Evolutionary conservation across 2,113 vertebrate genomes (phyloP), one percentile per base, ranked within the genome.

Genomic region (Strix uralensis): DNA sequence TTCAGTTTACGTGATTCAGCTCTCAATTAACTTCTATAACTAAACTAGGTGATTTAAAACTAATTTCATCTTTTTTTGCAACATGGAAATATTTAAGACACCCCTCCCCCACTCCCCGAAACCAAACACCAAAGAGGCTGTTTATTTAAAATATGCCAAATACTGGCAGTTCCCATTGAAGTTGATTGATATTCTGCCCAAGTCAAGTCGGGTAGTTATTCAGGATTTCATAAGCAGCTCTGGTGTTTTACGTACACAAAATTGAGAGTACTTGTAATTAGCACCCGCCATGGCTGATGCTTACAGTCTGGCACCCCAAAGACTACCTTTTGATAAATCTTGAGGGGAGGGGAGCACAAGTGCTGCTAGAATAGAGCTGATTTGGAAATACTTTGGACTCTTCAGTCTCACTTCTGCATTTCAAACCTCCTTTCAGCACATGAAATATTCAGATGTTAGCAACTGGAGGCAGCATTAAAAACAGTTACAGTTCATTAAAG

Each of bases 401-500:
- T 79, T 94, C 86, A 92, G 86, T 40, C 94, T 81, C 86, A 89
- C 77, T 89, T 96, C 82, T 96, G 92, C 93, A 94, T 96, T 95
- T 90, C 92, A 95, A 92, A 90, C 71, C 90, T 92, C 54, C 92
- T 96, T 88, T 88, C 96, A 90, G 89, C 71, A 95, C 81, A 92
- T 90, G 77, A 97, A 97, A 92, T 93, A 73, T 94, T 95, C 94
- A 97, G 94, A 96, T 92, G 94, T 94, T 95, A 97, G 92, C 90
- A 96, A 96, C 88, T 96, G 88, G 93, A 96, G 93, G 95, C 70
- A 97, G 94, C 88, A 96, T 95, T 96, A 96, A 96, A 96, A 95
- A 75, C 93, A 96, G 97, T 96, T 94, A 94, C 79, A 96, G 93
- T 97, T 97, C 78, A 95, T 97, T 97, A 97, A 97, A 97, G 97